Evolutionary conservation across 2,797 vertebrate species (phyloP), one percentile per base, ranked within the genome.

Genomic region (Sardinella longiceps): DNA sequence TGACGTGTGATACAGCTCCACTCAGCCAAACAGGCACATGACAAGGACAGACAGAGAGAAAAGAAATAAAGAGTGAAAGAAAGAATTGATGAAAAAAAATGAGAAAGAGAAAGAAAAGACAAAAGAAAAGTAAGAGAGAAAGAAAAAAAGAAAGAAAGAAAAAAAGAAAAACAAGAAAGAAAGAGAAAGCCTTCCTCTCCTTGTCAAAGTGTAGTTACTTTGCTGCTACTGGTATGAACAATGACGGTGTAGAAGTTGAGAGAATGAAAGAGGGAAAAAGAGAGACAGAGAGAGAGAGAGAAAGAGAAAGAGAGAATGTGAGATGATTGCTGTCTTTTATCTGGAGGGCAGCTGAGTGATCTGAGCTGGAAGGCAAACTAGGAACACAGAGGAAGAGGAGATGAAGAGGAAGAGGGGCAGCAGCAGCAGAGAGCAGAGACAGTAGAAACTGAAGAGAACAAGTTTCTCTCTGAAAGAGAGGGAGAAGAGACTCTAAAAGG

Each of bases 291-390:
- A n/a, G n/a, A n/a, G n/a, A n/a, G n/a, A 77, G 25, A 77, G 11
- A 77, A 74, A 80, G 81, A 5, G 37, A 87, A 88, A 82, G 12
- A 85, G 89, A 84, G 83, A 86, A 84, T 88, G 90, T 53, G 81
- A 87, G 81, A 80, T 5, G 88, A 87, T 60, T 82, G 83, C 83
- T 85, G 86, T 88, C 87, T 92, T 93, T 92, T 88, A 89, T 92
- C 89, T 86, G 80, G 81, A 89, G 83, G 85, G 87, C 84, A 39
- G 86, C 87, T 90, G 91, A 91, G 90, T 85, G 87, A 86, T 87
- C 46, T 80, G 84, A 74, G 82, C 83, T 81, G 82, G 53, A 53
- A 86, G 84, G 83, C 84, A 81, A 81, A 85, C 33, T 63, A 80
- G 84, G 14, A 37, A 37, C 66, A 39, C 66, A 70, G 63, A 70